phyloP scores from a whole-genome alignment of 2,888 invertebrate genomes.

The Pandemis heparana region DNA sequence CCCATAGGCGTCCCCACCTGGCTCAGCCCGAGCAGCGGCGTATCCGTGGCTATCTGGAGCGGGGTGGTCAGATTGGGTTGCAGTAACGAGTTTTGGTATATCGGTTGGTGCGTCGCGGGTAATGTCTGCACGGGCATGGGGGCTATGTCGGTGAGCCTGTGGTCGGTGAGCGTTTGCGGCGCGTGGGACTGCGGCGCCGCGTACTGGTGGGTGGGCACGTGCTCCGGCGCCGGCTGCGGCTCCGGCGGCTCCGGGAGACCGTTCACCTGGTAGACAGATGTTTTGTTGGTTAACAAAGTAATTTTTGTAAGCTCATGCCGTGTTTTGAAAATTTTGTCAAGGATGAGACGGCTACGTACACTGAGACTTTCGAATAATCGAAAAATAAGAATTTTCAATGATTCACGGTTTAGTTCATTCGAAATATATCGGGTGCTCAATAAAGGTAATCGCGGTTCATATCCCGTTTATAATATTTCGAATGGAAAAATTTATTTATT shows the following conservation, averaged over 20 bases:
- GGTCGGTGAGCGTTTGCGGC: constrained; percentile 55
- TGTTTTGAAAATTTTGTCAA: too few relatives aligned
- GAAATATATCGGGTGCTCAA: too few relatives aligned
- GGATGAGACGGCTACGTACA: too few relatives aligned
- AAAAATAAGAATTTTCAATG: too few relatives aligned
- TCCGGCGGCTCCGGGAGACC: constrained; percentile 60
- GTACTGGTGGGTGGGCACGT: constrained; percentile 74
- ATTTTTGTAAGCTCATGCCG: too few relatives aligned
- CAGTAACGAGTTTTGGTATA: constrained; percentile 53
- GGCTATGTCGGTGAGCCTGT: constrained; percentile 43
- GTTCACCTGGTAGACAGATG: constrained; percentile 54
- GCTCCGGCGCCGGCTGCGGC: constrained; percentile 46
- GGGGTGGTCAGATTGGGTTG: constrained; percentile 68
- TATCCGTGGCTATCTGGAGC: constrained; percentile 76
- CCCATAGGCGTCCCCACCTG: constrained; percentile 73
- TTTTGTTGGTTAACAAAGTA: constrained; percentile 13
- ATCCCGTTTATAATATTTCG: too few relatives aligned
- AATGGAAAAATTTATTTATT: too few relatives aligned
- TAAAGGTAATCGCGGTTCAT: too few relatives aligned
- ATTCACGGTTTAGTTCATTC: too few relatives aligned
- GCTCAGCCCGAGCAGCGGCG: constrained; percentile 68
- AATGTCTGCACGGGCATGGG: neutral
- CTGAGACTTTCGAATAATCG: too few relatives aligned
- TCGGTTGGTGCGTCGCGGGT: constrained; percentile 51
- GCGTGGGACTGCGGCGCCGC: constrained; percentile 58